A percentile compares a stretch with the other conserved stretches of the same genome.
Conservation (phyloP, 2,888 invertebrate species). For the Neoitamus cyanurus region DNA sequence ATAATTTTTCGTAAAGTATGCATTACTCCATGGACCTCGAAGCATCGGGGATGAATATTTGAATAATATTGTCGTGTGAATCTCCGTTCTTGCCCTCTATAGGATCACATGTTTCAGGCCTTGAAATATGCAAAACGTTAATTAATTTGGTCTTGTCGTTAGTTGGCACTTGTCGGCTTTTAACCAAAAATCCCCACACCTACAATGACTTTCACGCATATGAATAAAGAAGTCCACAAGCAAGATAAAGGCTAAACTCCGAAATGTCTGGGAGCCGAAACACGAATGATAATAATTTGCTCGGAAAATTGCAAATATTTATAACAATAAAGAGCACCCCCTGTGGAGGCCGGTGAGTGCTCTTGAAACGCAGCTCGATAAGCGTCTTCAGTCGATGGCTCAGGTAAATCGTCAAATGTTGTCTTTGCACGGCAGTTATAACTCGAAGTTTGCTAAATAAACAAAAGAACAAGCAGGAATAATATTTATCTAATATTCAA, state of each 20-base stretch:
- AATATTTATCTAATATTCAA: constrained; percentile 46
- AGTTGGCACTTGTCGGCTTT: background rate
- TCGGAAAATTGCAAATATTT: background rate
- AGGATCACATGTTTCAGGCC: background rate
- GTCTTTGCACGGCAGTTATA: constrained; percentile 43
- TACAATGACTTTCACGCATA: background rate
- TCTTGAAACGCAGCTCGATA: constrained; percentile 5
- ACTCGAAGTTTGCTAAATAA: constrained; percentile 43
- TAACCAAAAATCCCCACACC: background rate
- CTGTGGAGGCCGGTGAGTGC: background rate
- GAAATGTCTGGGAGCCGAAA: background rate
- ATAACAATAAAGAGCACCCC: background rate
- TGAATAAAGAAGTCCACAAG: background rate
- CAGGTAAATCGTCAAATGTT: constrained; percentile 36
- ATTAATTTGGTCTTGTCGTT: background rate
- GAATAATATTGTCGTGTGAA: constrained; percentile 1
- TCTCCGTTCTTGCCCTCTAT: background rate
- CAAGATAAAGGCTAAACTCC: background rate
- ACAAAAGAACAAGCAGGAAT: constrained; percentile 43
- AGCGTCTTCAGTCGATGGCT: constrained; percentile 7
- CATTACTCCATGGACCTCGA: background rate
- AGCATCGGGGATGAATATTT: background rate
- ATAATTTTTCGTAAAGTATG: constrained; percentile 16
- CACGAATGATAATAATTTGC: background rate
- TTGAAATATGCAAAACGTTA: background rate